Evolutionary conservation across 1,140 invertebrate genomes (phyloP).

Genomic region (Pentalonia nigronervosa): DNA sequence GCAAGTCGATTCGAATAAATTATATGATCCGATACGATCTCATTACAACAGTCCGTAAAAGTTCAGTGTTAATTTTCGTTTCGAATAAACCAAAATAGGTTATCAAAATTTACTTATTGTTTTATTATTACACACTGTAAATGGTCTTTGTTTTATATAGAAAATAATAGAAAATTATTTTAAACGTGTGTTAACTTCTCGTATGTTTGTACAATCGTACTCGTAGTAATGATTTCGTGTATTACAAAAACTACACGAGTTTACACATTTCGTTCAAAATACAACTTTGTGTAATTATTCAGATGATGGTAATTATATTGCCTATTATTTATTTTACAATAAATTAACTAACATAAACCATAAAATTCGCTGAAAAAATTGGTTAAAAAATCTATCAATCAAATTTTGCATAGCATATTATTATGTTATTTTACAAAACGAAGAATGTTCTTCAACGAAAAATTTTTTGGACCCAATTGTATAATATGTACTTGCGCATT

Average conservation of each 20-base stretch:
- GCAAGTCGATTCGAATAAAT: neutral
- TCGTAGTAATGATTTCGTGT: too few relatives aligned
- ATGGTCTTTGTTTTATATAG: neutral
- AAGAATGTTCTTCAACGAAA: neutral
- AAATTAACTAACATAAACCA: neutral
- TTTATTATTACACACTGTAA: neutral
- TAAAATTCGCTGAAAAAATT: neutral
- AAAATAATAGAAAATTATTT: neutral
- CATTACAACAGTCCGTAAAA: neutral
- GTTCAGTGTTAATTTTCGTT: neutral
- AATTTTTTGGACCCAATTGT: too few relatives aligned
- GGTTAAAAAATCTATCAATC: neutral
- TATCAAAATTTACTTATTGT: neutral
- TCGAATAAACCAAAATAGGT: neutral
- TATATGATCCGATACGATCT: neutral
- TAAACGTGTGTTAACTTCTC: neutral
- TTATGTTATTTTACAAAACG: neutral
- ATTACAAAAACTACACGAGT: too few relatives aligned
- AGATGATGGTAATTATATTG: too few relatives aligned
- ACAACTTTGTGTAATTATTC: too few relatives aligned
- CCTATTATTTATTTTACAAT: too few relatives aligned
- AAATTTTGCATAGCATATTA: neutral
- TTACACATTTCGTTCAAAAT: too few relatives aligned
- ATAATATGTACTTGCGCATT: too few relatives aligned
- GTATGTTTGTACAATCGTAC: neutral